Base-by-base conservation (phyloP, 1,140 invertebrate species). In the Tribolium madens region DNA sequence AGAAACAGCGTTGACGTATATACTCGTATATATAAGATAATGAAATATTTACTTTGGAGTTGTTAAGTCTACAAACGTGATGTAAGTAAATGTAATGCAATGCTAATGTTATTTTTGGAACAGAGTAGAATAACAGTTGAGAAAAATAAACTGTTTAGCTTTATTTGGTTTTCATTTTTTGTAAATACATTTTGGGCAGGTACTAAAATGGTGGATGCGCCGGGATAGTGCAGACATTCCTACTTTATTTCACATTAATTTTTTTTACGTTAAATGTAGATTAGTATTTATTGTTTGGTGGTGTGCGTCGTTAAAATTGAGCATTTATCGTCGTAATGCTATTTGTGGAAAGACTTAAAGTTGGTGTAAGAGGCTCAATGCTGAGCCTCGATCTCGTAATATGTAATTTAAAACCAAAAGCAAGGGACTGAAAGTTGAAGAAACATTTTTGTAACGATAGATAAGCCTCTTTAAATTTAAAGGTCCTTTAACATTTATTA, bases 401-500 rank as follows among this genome's bases (percentile, higher is more conserved):
- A 50, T 17, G 15, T 50, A 50, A 17, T 50, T 50, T 50, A 15
- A 50, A 50, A 50, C 15, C 15, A 3, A 13, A 14, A 50, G 46
- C 46, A 26, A 26, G 36, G 5, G 48, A 50, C 48, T 50, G 1
- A 12, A 7, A 50, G 13, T 17, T 50, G 13, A 17, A 50, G 48
- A 50, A 50, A 50, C 48, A 50, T 50, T 50, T 50, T 50, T 50
- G 48, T 17, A 50, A 50, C 48, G 48, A 50, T 50, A 50, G 48
- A 50, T 50, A 50, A 50, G 48, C 48, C 48, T 50, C 48, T 50
- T 50, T 50, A 15, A 50, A 17, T 50, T 50, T 50, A 15, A 50
- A 17, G 48, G 15, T 50, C 48, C 14, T 50, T 50, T n/a, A 57
- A 57, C 15, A 57, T 57, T 57, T 57, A 57, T 57, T 57, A 57